Evolutionary conservation across 1,140 invertebrate genomes (phyloP).

Genomic region (Drosophila seguyi): DNA sequence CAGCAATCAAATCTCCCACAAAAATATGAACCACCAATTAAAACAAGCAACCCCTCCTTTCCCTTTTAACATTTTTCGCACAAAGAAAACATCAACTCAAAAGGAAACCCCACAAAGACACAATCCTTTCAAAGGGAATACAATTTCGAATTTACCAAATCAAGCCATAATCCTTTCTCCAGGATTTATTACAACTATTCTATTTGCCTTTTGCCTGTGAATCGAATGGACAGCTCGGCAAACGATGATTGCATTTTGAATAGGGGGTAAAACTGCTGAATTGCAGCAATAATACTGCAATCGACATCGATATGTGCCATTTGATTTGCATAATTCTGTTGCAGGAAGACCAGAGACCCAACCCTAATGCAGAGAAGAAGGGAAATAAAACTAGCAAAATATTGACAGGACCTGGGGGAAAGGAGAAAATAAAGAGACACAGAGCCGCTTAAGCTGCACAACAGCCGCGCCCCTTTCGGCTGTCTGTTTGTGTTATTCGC

Average conservation of each 20-base stretch:
- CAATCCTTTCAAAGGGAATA: slow-evolving; percentile 25
- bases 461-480: slow-evolving; percentile 49
- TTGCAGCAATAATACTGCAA: slow-evolving; percentile 82
- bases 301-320: slow-evolving; percentile 79
- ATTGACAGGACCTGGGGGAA: slow-evolving; percentile 55
- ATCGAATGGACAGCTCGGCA: slow-evolving; percentile 31
- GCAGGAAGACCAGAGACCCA: slow-evolving; percentile 46
- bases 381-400: slow-evolving; percentile 55
- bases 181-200: slow-evolving; percentile 21
- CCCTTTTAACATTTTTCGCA: not conserved
- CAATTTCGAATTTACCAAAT: slow-evolving; percentile 8
- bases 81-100: not conserved
- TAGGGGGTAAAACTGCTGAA: slow-evolving; percentile 66
- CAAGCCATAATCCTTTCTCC: slow-evolving; percentile 30
- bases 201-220: slow-evolving; percentile 18
- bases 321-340: slow-evolving; percentile 82
- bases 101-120: slow-evolving; percentile 11
- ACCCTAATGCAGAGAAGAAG: slow-evolving; percentile 40
- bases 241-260: slow-evolving; percentile 62
- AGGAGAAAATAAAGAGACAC: slow-evolving; percentile 35
- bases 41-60: not conserved
- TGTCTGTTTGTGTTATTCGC: slow-evolving; percentile 80
- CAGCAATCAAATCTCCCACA: not conserved
- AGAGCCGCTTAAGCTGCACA: slow-evolving; percentile 69
- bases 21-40: slow-evolving; percentile 4